These are phyloP conservation scores for Chaetophractus vellerosus DNA, from an alignment of 2,797 vertebrate species.

Conservation along the genomic window DNA sequence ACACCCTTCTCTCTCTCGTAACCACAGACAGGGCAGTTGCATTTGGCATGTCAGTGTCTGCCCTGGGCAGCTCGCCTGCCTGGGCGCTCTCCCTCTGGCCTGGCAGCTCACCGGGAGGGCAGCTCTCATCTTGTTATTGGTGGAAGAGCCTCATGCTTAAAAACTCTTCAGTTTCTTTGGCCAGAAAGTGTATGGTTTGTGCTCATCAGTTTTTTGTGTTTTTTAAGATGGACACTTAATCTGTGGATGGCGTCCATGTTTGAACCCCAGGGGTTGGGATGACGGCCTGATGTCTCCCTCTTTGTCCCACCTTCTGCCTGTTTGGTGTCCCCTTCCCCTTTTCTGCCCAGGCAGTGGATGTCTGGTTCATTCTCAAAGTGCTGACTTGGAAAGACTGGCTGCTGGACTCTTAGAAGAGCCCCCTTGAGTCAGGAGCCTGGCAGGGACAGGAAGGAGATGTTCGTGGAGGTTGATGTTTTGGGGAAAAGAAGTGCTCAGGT, in stretches of 20 bases:
- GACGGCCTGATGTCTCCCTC: constrained; percentile 13
- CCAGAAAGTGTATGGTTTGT: constrained; percentile 79
- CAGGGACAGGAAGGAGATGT: neutral
- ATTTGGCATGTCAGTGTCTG: constrained; percentile 82
- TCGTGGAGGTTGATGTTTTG: neutral
- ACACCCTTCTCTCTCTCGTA: constrained; percentile 73
- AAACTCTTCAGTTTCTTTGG: constrained; percentile 77
- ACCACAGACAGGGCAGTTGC: constrained; percentile 75
- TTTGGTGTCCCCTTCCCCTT: neutral
- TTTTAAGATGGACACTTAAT: constrained; percentile 38
- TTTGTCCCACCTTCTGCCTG: constrained; percentile 49
- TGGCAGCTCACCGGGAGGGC: constrained; percentile 70
- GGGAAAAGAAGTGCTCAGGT: constrained; percentile 26
- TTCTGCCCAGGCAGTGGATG: neutral
- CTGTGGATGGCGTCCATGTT: constrained; percentile 1
- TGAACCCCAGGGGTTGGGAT: neutral
- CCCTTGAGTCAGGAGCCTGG: neutral
- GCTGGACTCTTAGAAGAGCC: neutral
- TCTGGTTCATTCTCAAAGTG: constrained; percentile 69
- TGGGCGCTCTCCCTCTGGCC: constrained; percentile 48
- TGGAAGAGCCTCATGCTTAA: constrained; percentile 60
- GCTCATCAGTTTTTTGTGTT: constrained; percentile 40
- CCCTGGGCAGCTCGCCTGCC: constrained; percentile 64
- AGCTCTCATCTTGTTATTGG: constrained; percentile 46
- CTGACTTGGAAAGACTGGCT: constrained; percentile 56